Conservation (phyloP, 2,113 vertebrate species). For the Isichthys henryi region DNA sequence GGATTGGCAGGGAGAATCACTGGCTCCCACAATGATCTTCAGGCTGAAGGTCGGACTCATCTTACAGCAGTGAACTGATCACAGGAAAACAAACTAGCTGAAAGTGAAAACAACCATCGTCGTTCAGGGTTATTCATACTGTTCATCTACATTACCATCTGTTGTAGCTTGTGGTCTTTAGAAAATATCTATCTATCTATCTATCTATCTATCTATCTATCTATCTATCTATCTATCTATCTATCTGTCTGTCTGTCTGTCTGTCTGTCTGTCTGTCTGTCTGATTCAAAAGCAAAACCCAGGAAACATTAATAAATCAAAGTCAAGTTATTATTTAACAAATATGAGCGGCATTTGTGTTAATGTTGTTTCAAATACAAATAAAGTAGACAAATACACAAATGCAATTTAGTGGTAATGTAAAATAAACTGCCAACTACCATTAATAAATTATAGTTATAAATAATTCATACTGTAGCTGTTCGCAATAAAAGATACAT, state of each 20-base stretch:
- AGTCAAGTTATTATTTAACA: background rate
- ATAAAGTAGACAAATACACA: background rate
- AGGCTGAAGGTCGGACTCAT: conserved; percentile 27
- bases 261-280: background rate
- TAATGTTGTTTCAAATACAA: background rate
- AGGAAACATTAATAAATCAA: background rate
- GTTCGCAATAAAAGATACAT: background rate
- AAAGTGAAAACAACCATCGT: background rate
- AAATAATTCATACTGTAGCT: background rate
- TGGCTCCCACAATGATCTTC: conserved; percentile 14
- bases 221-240: background rate
- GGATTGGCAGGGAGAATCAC: conserved; percentile 22
- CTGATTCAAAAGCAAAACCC: background rate
- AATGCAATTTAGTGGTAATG: background rate
- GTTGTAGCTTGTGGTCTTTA: background rate
- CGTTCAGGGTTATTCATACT: background rate
- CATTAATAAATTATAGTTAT: background rate
- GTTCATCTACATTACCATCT: background rate
- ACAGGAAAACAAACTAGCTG: background rate
- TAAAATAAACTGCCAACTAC: background rate
- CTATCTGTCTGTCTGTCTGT: background rate
- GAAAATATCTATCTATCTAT: background rate
- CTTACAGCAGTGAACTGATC: conserved; percentile 4
- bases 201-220: background rate
- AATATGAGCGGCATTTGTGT: background rate